Percentiles rank a stretch among this genome's conserved stretches.
These are phyloP conservation scores for Holocentrus rufus DNA, from an alignment of 2,797 vertebrate genomes.

Conservation along the genomic window DNA sequence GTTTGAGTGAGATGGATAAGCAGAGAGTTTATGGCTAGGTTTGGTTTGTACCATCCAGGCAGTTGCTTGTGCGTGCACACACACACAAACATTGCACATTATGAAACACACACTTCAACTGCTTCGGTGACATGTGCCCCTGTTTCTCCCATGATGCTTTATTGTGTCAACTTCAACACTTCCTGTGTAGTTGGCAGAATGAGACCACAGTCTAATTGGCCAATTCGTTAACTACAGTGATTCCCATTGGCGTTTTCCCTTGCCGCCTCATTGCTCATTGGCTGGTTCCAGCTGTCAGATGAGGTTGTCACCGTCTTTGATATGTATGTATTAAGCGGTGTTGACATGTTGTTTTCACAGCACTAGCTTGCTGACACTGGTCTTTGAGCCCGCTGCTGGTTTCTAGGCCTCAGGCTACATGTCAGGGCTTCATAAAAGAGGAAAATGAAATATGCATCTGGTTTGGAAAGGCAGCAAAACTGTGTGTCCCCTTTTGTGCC, in stretches of 20 bases:
- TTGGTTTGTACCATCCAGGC: no score
- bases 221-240: slow-evolving; percentile 35
- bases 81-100: not conserved
- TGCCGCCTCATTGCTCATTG: slow-evolving; percentile 42
- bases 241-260: slow-evolving; percentile 18
- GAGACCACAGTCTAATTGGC: slow-evolving; percentile 33
- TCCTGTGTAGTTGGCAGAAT: slow-evolving; percentile 44
- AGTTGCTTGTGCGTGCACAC: no score
- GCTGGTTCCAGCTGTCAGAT: slow-evolving; percentile 42
- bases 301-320: slow-evolving; percentile 39
- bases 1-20: no score
- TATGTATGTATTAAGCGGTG: slow-evolving; percentile 71
- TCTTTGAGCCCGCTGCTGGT: slow-evolving; percentile 58
- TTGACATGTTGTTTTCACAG: slow-evolving; percentile 75
- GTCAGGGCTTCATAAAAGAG: slow-evolving; percentile 29
- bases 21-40: no score
- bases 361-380: slow-evolving; percentile 64
- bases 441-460: slow-evolving; percentile 14
- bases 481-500: not conserved
- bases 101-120: not conserved
- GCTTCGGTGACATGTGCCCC: not conserved
- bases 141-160: slow-evolving; percentile 40
- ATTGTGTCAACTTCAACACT: slow-evolving; percentile 39
- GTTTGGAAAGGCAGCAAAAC: slow-evolving; percentile 13
- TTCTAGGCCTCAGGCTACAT: slow-evolving; percentile 39